Percentiles rank a stretch among this genome's conserved stretches.
Conservation (phyloP, 2,797 vertebrate species). For the Acropternis orthonyx region DNA sequence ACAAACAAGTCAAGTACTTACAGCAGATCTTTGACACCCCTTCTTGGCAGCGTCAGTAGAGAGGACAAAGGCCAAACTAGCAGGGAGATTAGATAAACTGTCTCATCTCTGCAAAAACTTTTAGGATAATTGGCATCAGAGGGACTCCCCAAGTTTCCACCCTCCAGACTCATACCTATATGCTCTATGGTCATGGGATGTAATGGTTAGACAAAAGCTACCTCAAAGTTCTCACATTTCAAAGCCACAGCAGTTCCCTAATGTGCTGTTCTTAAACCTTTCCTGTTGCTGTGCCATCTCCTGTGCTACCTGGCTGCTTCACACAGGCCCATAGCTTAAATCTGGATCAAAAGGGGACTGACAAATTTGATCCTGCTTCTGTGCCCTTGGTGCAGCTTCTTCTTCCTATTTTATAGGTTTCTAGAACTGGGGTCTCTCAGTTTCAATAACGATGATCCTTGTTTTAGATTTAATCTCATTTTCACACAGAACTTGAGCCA, state of each 20-base stretch:
- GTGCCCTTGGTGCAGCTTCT: background rate
- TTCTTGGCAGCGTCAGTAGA: background rate
- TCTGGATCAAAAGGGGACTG: background rate
- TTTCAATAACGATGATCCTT: background rate
- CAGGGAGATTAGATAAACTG: background rate
- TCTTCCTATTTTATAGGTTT: background rate
- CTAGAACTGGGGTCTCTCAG: background rate
- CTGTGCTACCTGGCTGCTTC: background rate
- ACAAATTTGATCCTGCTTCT: background rate
- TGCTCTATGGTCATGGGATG: accelerated
- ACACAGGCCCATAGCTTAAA: background rate
- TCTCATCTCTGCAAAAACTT: background rate
- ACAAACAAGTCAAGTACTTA: constrained; percentile 53
- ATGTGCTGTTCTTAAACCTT: background rate
- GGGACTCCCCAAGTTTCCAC: background rate
- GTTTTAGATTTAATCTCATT: constrained; percentile 13
- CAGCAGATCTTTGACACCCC: constrained; percentile 21
- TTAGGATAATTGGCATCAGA: background rate
- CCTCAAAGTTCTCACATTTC: background rate
- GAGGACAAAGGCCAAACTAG: background rate
- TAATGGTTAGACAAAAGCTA: background rate
- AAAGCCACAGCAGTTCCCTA: background rate
- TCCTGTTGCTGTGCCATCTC: background rate
- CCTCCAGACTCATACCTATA: background rate
- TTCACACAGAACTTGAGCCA: background rate